Evolutionary conservation across 1,140 invertebrate genomes (phyloP).

Genomic region (Drosophila sp.): DNA sequence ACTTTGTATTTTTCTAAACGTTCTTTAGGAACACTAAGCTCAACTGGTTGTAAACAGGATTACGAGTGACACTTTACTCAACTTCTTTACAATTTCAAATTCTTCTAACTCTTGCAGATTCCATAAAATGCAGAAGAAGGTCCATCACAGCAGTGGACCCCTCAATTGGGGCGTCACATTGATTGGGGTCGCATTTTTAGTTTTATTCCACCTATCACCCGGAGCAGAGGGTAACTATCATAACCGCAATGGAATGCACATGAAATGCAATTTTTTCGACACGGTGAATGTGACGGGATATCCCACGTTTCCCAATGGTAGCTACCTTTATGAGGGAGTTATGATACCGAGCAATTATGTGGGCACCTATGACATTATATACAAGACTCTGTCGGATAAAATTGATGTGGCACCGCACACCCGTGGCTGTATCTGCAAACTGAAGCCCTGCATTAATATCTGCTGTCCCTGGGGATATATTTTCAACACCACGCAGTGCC

Average conservation of each 20-base stretch:
- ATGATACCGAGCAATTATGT: constrained; percentile 71
- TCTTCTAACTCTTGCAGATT: constrained; percentile 5
- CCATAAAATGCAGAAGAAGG: constrained; percentile 50
- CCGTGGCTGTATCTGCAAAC: constrained; percentile 75
- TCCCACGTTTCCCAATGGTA: constrained; percentile 62
- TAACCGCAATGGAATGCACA: constrained; percentile 68
- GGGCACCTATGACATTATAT: constrained; percentile 72
- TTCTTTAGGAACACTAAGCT: too few species aligned
- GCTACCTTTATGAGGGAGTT: constrained; percentile 66
- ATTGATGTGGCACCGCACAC: constrained; percentile 63
- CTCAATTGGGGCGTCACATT: constrained; percentile 65
- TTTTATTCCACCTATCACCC: constrained; percentile 60
- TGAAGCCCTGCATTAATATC: constrained; percentile 77
- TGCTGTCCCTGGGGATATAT: constrained; percentile 74
- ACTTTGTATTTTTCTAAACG: too few species aligned
- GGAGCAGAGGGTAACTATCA: constrained; percentile 54
- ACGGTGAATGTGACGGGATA: constrained; percentile 75
- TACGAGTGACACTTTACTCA: too few species aligned
- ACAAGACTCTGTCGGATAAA: constrained; percentile 58
- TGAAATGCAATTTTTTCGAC: constrained; percentile 75
- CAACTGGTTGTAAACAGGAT: neutral
- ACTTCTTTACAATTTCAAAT: neutral
- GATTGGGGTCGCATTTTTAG: constrained; percentile 48
- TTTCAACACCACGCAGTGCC: constrained; percentile 47
- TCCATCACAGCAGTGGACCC: constrained; percentile 49